phyloP scores from a whole-genome alignment of 2,888 invertebrate species.

The Spilosoma lubricipeda region DNA sequence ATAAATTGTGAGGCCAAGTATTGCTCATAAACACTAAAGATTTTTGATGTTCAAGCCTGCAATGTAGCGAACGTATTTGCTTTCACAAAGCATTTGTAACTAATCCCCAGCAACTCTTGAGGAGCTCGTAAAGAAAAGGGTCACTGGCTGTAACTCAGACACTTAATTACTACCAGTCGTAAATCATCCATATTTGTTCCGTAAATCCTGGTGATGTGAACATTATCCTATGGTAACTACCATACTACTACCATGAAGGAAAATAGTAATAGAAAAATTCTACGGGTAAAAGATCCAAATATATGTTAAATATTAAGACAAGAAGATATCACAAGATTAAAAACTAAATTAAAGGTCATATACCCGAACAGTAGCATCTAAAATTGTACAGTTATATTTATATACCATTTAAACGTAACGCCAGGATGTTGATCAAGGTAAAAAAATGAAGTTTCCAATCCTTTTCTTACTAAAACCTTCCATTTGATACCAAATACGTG shows the following conservation, averaged over 20 bases:
- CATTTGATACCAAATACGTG: too few relatives aligned
- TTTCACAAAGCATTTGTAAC: slow-evolving; percentile 17
- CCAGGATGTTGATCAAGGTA: too few relatives aligned
- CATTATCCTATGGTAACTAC: not conserved
- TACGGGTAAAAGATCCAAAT: too few relatives aligned
- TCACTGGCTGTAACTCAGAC: slow-evolving; percentile 18
- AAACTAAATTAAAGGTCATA: too few relatives aligned
- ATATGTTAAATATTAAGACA: too few relatives aligned
- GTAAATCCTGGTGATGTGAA: slow-evolving; percentile 31
- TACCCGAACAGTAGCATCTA: too few relatives aligned
- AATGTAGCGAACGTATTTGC: slow-evolving; percentile 7
- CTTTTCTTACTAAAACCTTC: too few relatives aligned
- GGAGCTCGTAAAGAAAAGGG: slow-evolving; percentile 22
- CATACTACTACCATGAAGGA: too few relatives aligned
- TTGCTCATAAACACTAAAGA: slow-evolving; percentile 18
- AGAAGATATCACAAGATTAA: too few relatives aligned
- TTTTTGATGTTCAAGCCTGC: slow-evolving; percentile 13
- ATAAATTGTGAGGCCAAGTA: slow-evolving; percentile 1
- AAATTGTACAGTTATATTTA: too few relatives aligned
- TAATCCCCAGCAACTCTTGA: slow-evolving; percentile 15
- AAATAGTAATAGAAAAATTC: not conserved
- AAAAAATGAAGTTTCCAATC: too few relatives aligned
- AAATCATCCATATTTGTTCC: slow-evolving; percentile 40
- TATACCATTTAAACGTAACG: too few relatives aligned
- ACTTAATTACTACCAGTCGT: slow-evolving; percentile 34